Evolutionary conservation across 2,888 invertebrate species (phyloP).

Genomic region (Brachypalpus laphriformis): DNA sequence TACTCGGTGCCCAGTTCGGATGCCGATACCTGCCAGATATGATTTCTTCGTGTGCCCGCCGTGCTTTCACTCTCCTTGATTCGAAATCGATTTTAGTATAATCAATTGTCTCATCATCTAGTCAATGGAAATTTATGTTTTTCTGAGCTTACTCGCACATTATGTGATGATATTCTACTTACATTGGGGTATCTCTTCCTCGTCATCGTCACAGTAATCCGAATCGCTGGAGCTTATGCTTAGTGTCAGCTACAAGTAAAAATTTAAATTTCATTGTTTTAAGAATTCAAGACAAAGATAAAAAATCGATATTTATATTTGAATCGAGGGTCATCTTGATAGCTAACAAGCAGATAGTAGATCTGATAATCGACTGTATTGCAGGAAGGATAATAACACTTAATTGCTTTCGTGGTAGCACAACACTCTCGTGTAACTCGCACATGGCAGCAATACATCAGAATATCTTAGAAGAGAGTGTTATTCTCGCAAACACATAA

Average conservation of each 20-base stretch:
- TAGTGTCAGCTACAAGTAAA: slow-evolving; percentile 79
- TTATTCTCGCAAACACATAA: too few relatives aligned
- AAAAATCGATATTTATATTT: too few relatives aligned
- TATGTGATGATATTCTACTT: slow-evolving; percentile 61
- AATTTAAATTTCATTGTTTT: neutral
- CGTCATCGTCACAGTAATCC: slow-evolving; percentile 81
- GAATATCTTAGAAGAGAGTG: too few relatives aligned
- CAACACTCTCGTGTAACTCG: too few relatives aligned
- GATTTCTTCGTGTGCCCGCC: slow-evolving; percentile 82
- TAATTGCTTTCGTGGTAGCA: neutral
- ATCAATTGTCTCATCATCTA: slow-evolving; percentile 82
- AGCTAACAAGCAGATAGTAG: neutral
- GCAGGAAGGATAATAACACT: neutral
- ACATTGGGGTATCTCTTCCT: slow-evolving; percentile 81
- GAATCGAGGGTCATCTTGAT: neutral
- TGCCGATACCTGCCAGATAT: slow-evolving; percentile 82
- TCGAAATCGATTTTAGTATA: slow-evolving; percentile 83
- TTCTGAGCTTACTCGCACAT: neutral
- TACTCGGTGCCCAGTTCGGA: slow-evolving; percentile 82
- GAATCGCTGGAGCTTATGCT: slow-evolving; percentile 82
- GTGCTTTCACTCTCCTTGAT: slow-evolving; percentile 81
- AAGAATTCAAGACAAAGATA: neutral
- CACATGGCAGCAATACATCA: too few relatives aligned
- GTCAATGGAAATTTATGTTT: neutral
- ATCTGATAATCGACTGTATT: neutral